A percentile compares a stretch with the other conserved stretches of the same genome.
Conservation (phyloP, 2,888 invertebrate genomes). For the Polyommatus iphigenia region DNA sequence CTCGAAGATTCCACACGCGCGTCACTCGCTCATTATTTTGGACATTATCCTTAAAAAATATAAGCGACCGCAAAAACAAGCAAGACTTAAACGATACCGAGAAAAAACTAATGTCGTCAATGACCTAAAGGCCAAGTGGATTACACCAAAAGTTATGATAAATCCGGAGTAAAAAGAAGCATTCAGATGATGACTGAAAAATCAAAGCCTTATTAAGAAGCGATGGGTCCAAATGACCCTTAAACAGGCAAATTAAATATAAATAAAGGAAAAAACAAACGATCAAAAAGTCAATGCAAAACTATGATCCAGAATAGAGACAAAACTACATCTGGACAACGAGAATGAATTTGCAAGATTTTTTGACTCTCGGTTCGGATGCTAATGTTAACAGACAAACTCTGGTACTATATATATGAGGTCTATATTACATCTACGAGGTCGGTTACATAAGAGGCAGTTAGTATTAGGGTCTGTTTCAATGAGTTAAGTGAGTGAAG, state of each 20-base stretch:
- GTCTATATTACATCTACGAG: neutral
- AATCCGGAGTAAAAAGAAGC: no score
- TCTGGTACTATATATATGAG: neutral
- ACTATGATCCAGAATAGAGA: no score
- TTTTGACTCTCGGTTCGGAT: neutral
- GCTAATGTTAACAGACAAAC: neutral
- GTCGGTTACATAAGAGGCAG: neutral
- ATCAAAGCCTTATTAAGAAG: no score
- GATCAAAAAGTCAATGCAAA: no score
- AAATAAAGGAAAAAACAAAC: no score
- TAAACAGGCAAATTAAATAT: no score
- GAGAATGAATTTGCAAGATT: neutral
- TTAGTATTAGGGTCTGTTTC: neutral
- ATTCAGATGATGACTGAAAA: no score
- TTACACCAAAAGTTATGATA: neutral
- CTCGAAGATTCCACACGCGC: neutral
- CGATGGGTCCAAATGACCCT: no score
- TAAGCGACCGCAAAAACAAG: neutral
- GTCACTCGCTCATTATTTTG: constrained; percentile 9
- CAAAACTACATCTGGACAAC: no score
- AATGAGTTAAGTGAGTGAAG: neutral
- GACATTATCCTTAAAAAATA: constrained; percentile 4
- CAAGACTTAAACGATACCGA: neutral
- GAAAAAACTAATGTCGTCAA: neutral
- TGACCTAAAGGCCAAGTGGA: neutral